phyloP scores from a whole-genome alignment of 2,797 vertebrate species.

The Ambastaia sidthimunki region DNA sequence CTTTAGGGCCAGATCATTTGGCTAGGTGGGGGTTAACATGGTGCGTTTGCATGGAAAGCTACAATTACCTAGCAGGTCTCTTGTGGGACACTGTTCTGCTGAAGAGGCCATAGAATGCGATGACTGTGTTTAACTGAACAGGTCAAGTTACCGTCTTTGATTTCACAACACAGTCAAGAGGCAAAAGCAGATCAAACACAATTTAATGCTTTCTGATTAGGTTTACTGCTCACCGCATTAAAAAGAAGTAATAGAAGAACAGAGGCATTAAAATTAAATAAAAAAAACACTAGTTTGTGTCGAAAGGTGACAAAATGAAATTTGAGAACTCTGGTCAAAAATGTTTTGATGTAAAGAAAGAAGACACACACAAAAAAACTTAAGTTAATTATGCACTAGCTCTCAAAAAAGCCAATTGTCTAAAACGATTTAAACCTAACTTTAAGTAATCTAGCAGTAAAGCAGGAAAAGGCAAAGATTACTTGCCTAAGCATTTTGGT shows the following conservation, averaged over 20 bases:
- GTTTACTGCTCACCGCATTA: background rate
- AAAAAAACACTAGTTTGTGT: background rate
- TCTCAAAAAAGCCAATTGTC: constrained; percentile 48
- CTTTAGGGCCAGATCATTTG: background rate
- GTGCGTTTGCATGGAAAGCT: background rate
- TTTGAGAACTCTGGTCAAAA: background rate
- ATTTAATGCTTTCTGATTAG: constrained; percentile 9
- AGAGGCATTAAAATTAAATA: background rate
- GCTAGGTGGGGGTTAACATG: background rate
- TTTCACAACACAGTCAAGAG: background rate
- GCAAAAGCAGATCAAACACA: constrained; percentile 1
- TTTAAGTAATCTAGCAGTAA: background rate
- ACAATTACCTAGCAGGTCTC: background rate
- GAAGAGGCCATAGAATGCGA: background rate
- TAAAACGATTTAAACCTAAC: background rate
- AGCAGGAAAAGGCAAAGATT: background rate
- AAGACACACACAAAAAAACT: background rate
- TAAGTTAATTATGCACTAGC: constrained; percentile 27
- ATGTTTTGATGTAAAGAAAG: background rate
- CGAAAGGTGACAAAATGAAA: background rate
- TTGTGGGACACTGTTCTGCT: background rate
- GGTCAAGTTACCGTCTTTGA: background rate
- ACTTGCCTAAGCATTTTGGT: constrained; percentile 15
- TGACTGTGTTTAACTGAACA: background rate
- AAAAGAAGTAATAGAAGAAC: background rate